Conservation (phyloP, 35 echinoderm and acorn worm genomes). For the Anneissia japonica region DNA sequence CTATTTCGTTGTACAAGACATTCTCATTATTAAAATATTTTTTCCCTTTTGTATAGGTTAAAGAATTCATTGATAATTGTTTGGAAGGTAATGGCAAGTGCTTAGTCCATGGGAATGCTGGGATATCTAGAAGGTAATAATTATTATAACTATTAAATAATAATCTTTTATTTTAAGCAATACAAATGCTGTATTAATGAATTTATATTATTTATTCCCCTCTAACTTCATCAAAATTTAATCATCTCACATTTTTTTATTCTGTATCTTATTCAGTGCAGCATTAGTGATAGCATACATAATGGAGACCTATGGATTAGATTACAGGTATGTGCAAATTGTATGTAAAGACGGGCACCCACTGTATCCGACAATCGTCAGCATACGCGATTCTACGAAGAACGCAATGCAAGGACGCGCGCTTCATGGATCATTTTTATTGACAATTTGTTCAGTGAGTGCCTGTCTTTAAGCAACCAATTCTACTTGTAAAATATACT, state of each 20-base stretch:
- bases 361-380: neutral
- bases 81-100: constrained; percentile 30
- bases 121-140: constrained; percentile 68
- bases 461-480: neutral
- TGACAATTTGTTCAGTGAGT: neutral
- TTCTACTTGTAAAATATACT: neutral
- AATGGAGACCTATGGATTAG: constrained; percentile 54
- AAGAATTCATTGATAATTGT: constrained; percentile 68
- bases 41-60: constrained; percentile 33
- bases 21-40: too few species aligned
- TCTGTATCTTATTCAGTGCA: constrained; percentile 21
- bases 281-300: constrained; percentile 47
- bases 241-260: neutral
- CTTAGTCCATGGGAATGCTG: constrained; percentile 73
- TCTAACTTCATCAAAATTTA: too few species aligned
- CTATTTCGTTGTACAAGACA: too few species aligned
- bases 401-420: neutral
- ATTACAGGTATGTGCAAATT: constrained; percentile 20
- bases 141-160: too few species aligned
- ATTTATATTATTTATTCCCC: too few species aligned
- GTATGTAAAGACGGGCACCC: too few species aligned
- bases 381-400: neutral
- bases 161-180: too few species aligned
- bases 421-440: neutral
- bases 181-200: too few species aligned